These are phyloP conservation scores for Maccullochella peelii DNA, from an alignment of 2,113 vertebrate genomes.

Conservation along the genomic window DNA sequence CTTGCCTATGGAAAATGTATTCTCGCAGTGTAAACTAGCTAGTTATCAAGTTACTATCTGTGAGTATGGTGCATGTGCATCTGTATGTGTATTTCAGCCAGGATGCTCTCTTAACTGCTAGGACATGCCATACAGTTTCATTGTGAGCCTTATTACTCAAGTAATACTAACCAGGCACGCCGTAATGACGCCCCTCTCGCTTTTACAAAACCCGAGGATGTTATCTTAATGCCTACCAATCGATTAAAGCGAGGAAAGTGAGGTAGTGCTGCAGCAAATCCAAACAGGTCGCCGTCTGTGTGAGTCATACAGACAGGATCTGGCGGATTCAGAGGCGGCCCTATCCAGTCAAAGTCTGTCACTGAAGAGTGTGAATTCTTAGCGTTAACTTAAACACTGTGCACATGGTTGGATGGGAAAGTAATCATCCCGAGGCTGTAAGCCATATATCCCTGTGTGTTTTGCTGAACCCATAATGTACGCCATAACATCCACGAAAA, in stretches of 20 bases:
- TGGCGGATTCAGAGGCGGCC: constrained; percentile 10
- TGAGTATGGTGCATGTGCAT: background rate
- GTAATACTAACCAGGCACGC: background rate
- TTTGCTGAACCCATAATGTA: too few relatives aligned
- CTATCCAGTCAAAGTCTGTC: constrained; percentile 19
- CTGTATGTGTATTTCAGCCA: background rate
- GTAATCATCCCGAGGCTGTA: constrained; percentile 35
- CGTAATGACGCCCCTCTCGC: background rate
- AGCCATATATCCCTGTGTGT: constrained; percentile 7
- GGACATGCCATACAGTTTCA: constrained; percentile 1
- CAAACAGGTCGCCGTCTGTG: constrained; percentile 28
- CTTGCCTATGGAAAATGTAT: background rate
- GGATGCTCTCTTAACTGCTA: constrained; percentile 11
- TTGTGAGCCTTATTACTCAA: background rate
- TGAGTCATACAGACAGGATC: constrained; percentile 55
- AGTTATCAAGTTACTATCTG: background rate
- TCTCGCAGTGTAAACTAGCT: background rate
- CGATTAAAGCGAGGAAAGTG: constrained; percentile 22
- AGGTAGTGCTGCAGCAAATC: constrained; percentile 50
- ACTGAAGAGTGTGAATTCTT: constrained; percentile 35
- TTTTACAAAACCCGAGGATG: constrained; percentile 4
- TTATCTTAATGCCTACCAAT: background rate
- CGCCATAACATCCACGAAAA: too few relatives aligned
- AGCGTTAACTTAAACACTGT: constrained; percentile 13
- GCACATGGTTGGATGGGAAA: constrained; percentile 19